Evolutionary conservation across 2,797 vertebrate species (phyloP).

Genomic region (Chloroceryle amazona): DNA sequence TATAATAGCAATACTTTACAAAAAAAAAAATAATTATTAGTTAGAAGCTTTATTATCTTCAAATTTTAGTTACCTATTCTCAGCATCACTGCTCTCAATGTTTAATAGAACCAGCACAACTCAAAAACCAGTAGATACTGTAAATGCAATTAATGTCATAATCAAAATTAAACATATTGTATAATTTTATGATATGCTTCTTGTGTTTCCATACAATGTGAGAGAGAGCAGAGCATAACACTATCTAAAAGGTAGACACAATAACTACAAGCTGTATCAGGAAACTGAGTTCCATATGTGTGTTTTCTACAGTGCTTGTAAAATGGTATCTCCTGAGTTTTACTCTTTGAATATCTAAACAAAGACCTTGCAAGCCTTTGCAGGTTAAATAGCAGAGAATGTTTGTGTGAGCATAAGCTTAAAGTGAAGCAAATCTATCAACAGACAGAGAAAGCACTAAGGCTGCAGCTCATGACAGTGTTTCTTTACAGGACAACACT

Average conservation of each 20-base stretch:
- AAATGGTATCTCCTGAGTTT: background rate
- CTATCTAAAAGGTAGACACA: background rate
- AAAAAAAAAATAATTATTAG: background rate
- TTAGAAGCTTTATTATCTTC: background rate
- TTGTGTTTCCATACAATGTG: background rate
- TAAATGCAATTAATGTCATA: background rate
- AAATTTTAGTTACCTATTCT: background rate
- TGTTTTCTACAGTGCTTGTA: background rate
- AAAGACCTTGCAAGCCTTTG: background rate
- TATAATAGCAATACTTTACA: background rate
- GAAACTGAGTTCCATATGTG: background rate
- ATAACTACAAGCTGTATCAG: background rate
- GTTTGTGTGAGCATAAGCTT: background rate
- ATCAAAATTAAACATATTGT: background rate
- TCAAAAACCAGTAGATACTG: background rate
- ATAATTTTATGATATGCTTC: background rate
- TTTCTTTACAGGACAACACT: background rate
- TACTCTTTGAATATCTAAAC: background rate
- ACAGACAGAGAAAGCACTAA: background rate
- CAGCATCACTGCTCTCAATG: background rate
- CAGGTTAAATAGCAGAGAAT: background rate
- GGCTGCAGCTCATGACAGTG: background rate
- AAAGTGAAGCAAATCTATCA: background rate
- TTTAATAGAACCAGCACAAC: background rate
- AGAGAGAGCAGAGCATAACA: background rate